These are phyloP conservation scores for Sycobia sp. DNA, from an alignment of 1,140 invertebrate species.

Conservation along the genomic window DNA sequence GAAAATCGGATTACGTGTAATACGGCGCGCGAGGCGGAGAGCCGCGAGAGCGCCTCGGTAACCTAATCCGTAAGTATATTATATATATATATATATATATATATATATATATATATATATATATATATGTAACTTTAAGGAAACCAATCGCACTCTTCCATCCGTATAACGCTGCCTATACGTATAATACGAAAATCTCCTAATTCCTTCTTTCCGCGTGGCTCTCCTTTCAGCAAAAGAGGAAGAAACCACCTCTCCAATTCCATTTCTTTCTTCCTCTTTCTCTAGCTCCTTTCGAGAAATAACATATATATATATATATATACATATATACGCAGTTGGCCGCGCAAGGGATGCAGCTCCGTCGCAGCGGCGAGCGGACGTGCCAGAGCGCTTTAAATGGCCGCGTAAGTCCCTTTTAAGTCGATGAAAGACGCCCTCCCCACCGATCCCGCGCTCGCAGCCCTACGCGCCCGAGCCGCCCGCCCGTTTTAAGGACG, in stretches of 20 bases:
- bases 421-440: slow-evolving; percentile 21
- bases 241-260: too few relatives aligned
- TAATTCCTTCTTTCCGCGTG: too few relatives aligned
- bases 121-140: slow-evolving; percentile 20
- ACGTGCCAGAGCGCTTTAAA: slow-evolving; percentile 1
- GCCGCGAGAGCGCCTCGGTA: slow-evolving; percentile 20
- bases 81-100: too few relatives aligned
- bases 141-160: too few relatives aligned
- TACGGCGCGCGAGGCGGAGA: slow-evolving; percentile 20
- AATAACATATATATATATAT: too few relatives aligned
- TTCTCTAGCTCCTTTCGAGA: neutral
- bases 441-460: too few relatives aligned
- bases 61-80: slow-evolving; percentile 32
- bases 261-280: neutral
- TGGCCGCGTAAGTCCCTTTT: slow-evolving; percentile 22
- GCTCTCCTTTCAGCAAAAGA: too few relatives aligned
- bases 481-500: slow-evolving; percentile 20
- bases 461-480: too few relatives aligned
- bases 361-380: too few relatives aligned
- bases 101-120: too few relatives aligned
- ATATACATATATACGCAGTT: neutral
- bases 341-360: neutral
- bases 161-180: too few relatives aligned
- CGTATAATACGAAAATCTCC: too few relatives aligned
- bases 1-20: slow-evolving; percentile 28